Evolutionary conservation across 1,140 invertebrate genomes (phyloP).

Genomic region (Drosophila kikkawai): DNA sequence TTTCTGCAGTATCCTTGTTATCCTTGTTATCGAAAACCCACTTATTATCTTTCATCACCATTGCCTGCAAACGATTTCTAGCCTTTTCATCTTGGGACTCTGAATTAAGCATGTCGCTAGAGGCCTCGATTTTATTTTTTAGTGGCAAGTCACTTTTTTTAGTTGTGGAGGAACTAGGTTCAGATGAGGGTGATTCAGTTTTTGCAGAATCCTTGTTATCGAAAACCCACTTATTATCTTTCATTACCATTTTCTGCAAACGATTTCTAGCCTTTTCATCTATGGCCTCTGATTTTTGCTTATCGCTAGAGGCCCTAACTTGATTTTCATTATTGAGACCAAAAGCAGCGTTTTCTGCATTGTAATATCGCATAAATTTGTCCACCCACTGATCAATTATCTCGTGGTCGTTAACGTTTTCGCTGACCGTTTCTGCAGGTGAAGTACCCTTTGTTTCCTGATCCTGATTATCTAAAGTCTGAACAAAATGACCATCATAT

Average conservation of each 20-base stretch:
- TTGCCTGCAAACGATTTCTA: background rate
- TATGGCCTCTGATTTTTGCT: background rate
- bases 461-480: background rate
- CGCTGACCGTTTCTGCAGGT: background rate
- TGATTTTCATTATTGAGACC: background rate
- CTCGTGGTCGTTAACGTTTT: background rate
- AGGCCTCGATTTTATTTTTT: too few relatives aligned
- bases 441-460: background rate
- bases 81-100: background rate
- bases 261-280: background rate
- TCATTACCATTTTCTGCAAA: background rate
- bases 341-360: background rate
- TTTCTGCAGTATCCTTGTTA: background rate
- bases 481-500: background rate
- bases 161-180: background rate
- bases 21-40: background rate
- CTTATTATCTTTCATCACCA: background rate
- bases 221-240: background rate
- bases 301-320: background rate
- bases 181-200: too few relatives aligned
- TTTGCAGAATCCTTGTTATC: background rate
- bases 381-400: constrained; percentile 24
- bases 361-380: constrained; percentile 2
- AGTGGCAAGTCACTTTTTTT: background rate
- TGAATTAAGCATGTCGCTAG: too few relatives aligned